phyloP scores from a whole-genome alignment of 2,113 vertebrate species.

The Sinocyclocheilus maitianheensis region DNA sequence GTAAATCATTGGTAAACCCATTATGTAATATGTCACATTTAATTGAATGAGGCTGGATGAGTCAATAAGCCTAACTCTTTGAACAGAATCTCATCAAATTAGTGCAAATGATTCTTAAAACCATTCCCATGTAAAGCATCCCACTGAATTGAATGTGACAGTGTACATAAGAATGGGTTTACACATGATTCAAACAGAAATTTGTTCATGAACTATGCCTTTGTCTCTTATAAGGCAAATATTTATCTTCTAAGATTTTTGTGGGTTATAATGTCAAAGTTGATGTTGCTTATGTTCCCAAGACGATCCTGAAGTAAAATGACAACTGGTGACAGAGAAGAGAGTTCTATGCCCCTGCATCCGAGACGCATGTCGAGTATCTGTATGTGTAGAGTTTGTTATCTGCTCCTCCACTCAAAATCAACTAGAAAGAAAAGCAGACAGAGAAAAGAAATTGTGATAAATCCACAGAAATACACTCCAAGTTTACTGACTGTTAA shows the following conservation, averaged over 20 bases:
- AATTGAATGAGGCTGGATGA: background rate
- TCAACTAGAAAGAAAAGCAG: slow-evolving; percentile 73
- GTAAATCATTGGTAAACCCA: background rate
- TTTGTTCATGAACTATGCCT: background rate
- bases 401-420: slow-evolving; percentile 95
- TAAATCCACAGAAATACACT: background rate
- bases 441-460: background rate
- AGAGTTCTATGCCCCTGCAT: slow-evolving; percentile 82
- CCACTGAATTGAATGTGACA: background rate
- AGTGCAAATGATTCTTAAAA: background rate
- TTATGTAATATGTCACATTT: background rate
- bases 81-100: background rate
- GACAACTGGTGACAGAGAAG: background rate
- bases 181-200: background rate
- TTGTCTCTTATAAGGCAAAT: background rate
- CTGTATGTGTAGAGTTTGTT: slow-evolving; percentile 96
- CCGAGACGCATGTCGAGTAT: slow-evolving; percentile 81
- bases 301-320: background rate
- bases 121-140: background rate
- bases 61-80: background rate
- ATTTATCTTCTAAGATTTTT: no score
- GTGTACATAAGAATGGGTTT: background rate
- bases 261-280: background rate
- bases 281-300: background rate
- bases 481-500: background rate